Base-by-base conservation (phyloP, 1,140 invertebrate genomes). In the Calliphora vicina region DNA sequence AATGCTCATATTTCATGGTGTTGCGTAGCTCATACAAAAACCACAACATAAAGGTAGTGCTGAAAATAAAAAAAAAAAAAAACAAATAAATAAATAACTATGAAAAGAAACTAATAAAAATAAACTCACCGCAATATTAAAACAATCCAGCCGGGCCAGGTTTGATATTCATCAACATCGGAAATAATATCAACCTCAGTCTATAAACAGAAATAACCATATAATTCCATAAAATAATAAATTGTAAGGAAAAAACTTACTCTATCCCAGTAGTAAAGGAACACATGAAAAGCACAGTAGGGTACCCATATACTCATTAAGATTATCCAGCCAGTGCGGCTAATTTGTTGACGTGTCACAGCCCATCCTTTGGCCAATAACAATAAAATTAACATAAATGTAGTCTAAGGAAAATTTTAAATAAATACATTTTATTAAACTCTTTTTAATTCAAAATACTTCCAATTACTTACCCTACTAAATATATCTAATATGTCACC, bases 341-440 rank as follows among this genome's bases (percentile, higher is more conserved):
- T 83, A 57, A 99, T 92, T 91, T 97, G 96, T 86, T 96, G 93
- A 85, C 96, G 92, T 25, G 97, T 99, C 9, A 99, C 96, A 15
- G 97, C 97, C 97, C 97, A 99, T 29, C 98, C 98, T 93, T 99
- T 99, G 43, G 98, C 98, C 82, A 99, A 91, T 76, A 99, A 91
- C 72, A 99, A 91, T 45, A 99, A 92, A n/a, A 99, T 92, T 83
- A 99, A 92, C 96, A 99, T 98, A 87, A 85, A 85, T 80, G 82
- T 84, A 5, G 83, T 84, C 83, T 84, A 61, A 13, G 43, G 8
- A 17, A 1, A 50, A 6, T 43, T 43, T 10, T 50, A 50, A 50
- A 50, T 13, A 17, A 13, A 13, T 6, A 50, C 10, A 4, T 50
- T 10, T 10, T 5, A 50, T 50, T n/a, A 81, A 81, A n/a, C n/a